Evolutionary conservation across 2,888 invertebrate species (phyloP), one percentile per base, ranked within the genome.

Genomic region (Aricia artaxerxes): DNA sequence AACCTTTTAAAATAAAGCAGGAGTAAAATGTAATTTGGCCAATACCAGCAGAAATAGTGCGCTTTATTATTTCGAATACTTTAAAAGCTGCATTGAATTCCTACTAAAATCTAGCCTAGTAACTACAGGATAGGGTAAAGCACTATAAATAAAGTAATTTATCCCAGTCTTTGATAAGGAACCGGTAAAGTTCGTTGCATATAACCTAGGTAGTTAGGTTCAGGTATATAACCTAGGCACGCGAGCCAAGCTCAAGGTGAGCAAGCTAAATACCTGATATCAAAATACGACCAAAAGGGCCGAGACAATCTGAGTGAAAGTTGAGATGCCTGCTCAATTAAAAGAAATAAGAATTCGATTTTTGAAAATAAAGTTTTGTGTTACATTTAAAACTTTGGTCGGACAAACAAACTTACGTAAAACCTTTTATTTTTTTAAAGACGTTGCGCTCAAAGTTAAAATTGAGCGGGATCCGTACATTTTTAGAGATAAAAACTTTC

Each of bases 241-340:
- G 24, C 73, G 44, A 44, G 73, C 75, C 75, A 44, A 24, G 75
- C 75, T 75, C 75, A 75, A 75, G 75, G 75, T 75, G 75, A 75
- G 49, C 75, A 13, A n/a, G 75, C 75, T 7, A n/a, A 75, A 24
- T 49, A 75, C 75, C 75, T 75, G 75, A 49, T 49, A 75, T 75
- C 75, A 49, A 75, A 75, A 75, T 75, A 49, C 24, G 69, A 69
- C 69, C 69, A 69, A 69, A 69, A 69, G 35, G 69, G 13, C 69
- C 69, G 35, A 38, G 69, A 69, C 35, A 69, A 13, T 69, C 69
- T 38, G 1, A 69, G 38, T 69, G 69, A 69, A 69, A 69, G 69
- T 69, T 13, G 3, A 7, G 61, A 61, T 31, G 24, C 3, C 31
- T 13, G 64, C 9, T 31, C 64, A 69, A 69, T 61, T 61, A 61